These are phyloP conservation scores for Stichopus chloronotus DNA, from an alignment of 35 echinoderm and acorn worm species.

Conservation along the genomic window DNA sequence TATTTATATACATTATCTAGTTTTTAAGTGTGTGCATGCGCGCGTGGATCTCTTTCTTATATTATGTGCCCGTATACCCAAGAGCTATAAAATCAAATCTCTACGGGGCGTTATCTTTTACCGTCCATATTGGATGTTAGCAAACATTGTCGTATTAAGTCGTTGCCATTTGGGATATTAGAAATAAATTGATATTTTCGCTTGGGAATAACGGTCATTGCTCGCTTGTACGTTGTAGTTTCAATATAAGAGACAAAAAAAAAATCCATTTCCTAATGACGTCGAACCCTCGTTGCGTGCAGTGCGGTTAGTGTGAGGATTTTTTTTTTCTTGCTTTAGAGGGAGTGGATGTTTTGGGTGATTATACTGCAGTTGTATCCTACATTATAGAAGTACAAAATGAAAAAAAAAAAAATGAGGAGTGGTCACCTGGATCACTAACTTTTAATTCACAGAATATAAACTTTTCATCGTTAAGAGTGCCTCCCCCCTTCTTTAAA, in stretches of 20 bases:
- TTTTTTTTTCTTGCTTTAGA: too few species aligned
- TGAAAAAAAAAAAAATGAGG: too few species aligned
- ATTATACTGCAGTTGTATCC: too few species aligned
- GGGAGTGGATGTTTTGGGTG: too few species aligned
- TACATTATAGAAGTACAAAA: too few species aligned
- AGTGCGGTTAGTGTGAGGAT: background rate
- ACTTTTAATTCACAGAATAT: too few species aligned
- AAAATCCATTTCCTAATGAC: background rate
- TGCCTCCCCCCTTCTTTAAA: too few species aligned
- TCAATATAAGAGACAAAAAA: background rate
- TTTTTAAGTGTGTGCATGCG: too few species aligned
- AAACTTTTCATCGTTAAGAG: too few species aligned
- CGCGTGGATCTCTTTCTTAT: too few species aligned
- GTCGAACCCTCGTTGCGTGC: background rate
- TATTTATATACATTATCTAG: too few species aligned
- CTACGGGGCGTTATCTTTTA: background rate
- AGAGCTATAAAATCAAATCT: constrained; percentile 4
- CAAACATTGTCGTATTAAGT: constrained; percentile 44
- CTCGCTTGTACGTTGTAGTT: constrained; percentile 26
- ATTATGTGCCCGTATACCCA: background rate
- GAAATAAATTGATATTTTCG: constrained; percentile 33
- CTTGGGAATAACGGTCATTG: constrained; percentile 38
- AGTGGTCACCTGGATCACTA: too few species aligned
- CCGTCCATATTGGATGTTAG: constrained; percentile 11
- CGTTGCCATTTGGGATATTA: constrained; percentile 46